phyloP scores from a whole-genome alignment of 2,797 vertebrate genomes.

The Callimico goeldii region DNA sequence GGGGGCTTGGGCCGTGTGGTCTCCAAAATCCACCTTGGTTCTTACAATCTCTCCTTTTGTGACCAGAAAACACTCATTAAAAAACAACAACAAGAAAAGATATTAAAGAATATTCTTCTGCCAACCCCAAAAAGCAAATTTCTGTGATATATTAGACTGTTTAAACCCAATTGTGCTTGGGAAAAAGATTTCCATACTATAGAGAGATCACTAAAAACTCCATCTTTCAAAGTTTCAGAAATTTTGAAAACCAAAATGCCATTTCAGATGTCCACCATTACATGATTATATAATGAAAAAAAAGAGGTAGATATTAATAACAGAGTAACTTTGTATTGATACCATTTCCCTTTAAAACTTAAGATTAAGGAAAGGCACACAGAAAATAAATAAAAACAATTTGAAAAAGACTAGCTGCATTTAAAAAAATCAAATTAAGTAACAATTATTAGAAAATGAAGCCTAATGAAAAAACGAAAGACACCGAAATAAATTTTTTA shows the following conservation, averaged over 20 bases:
- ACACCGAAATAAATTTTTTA: constrained; percentile 43
- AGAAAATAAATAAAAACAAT: constrained; percentile 56
- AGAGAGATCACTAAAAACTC: background rate
- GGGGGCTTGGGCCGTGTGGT: background rate
- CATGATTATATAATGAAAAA: constrained; percentile 2
- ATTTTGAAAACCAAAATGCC: background rate
- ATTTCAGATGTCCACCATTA: constrained; percentile 41
- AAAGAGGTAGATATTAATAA: background rate
- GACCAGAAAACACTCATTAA: background rate
- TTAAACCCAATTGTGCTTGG: background rate
- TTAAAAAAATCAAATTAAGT: constrained; percentile 9
- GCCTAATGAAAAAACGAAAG: background rate
- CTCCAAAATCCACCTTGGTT: background rate
- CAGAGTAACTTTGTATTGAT: background rate
- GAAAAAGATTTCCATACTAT: background rate
- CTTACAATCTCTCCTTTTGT: background rate
- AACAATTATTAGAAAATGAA: constrained; percentile 49
- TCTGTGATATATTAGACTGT: background rate
- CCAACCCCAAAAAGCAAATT: background rate
- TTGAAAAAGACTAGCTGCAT: constrained; percentile 25
- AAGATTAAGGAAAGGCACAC: background rate
- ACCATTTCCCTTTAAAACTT: constrained; percentile 43
- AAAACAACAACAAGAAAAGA: background rate
- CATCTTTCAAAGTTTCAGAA: background rate
- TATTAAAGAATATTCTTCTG: background rate